Conservation (phyloP, 2,113 vertebrate genomes). For the Chlorodrepanis virens region DNA sequence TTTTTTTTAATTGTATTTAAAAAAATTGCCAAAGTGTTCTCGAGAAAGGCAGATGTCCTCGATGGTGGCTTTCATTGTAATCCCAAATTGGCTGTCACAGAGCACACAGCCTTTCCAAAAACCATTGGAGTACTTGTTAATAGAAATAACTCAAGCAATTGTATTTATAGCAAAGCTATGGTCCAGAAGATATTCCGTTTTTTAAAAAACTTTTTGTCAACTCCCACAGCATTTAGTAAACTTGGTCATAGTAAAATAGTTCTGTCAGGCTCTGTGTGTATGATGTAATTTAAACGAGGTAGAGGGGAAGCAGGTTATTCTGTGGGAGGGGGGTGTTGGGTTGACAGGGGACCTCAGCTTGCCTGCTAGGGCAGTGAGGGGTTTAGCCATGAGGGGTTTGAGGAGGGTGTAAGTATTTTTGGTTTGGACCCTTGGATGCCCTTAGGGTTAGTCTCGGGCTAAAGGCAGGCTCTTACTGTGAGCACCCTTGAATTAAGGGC, state of each 20-base stretch:
- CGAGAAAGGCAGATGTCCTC: not conserved
- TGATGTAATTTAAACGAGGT: not conserved
- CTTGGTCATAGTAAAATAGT: not conserved
- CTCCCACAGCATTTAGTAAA: not conserved
- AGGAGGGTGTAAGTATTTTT: too few relatives aligned
- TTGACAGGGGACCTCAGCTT: not conserved
- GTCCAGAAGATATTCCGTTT: not conserved
- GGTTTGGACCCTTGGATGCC: not conserved
- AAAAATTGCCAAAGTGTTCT: not conserved
- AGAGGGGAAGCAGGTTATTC: not conserved
- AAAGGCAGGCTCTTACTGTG: not conserved
- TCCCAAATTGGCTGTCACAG: not conserved
- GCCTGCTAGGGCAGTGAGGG: not conserved
- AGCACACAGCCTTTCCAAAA: not conserved
- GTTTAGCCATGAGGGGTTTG: not conserved
- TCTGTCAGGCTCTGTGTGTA: not conserved
- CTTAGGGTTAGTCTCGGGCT: not conserved
- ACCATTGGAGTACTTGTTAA: not conserved
- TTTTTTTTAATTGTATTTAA: too few relatives aligned
- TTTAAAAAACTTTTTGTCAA: not conserved
- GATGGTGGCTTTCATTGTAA: not conserved
- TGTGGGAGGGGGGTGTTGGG: rapidly evolving
- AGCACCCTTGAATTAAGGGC: not conserved
- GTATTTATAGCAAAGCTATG: not conserved
- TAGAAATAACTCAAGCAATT: not conserved